A percentile compares a stretch with the other conserved stretches of the same genome.
Conservation (phyloP, 2,888 invertebrate species). For the Trissolcus brochymenae region DNA sequence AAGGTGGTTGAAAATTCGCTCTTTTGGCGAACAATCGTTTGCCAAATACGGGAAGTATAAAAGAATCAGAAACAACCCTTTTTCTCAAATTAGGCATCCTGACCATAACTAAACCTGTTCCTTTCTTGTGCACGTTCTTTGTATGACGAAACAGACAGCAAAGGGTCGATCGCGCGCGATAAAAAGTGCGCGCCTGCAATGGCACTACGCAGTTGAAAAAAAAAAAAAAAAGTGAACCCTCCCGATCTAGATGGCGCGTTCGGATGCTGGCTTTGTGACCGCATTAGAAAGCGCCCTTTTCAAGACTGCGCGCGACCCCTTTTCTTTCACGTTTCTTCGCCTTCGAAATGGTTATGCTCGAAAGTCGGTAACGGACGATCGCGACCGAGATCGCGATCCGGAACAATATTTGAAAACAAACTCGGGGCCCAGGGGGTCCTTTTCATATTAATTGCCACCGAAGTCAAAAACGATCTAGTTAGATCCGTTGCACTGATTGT, state of each 20-base stretch:
- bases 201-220: slow-evolving; percentile 46
- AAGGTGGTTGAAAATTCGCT: slow-evolving; percentile 5
- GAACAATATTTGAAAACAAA: slow-evolving; percentile 48
- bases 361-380: slow-evolving; percentile 48
- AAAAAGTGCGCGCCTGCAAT: slow-evolving; percentile 37
- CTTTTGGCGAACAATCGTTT: slow-evolving; percentile 4
- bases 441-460: slow-evolving; percentile 35
- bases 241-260: slow-evolving; percentile 38
- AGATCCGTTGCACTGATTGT: slow-evolving; percentile 13
- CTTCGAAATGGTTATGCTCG: slow-evolving; percentile 45
- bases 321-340: slow-evolving; percentile 43
- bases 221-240: slow-evolving; percentile 18
- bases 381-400: slow-evolving; percentile 38
- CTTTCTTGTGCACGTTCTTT: slow-evolving; percentile 45
- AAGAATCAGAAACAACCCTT: slow-evolving; percentile 36
- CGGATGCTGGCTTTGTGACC: slow-evolving; percentile 56
- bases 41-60: slow-evolving; percentile 31
- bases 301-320: slow-evolving; percentile 26
- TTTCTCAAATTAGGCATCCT: slow-evolving; percentile 56
- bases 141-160: slow-evolving; percentile 32
- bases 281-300: slow-evolving; percentile 51
- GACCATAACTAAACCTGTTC: slow-evolving; percentile 56
- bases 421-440: slow-evolving; percentile 15
- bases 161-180: slow-evolving; percentile 53
- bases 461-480: not conserved